phyloP scores from a whole-genome alignment of 2,797 vertebrate species.

The Notamacropus eugenii region DNA sequence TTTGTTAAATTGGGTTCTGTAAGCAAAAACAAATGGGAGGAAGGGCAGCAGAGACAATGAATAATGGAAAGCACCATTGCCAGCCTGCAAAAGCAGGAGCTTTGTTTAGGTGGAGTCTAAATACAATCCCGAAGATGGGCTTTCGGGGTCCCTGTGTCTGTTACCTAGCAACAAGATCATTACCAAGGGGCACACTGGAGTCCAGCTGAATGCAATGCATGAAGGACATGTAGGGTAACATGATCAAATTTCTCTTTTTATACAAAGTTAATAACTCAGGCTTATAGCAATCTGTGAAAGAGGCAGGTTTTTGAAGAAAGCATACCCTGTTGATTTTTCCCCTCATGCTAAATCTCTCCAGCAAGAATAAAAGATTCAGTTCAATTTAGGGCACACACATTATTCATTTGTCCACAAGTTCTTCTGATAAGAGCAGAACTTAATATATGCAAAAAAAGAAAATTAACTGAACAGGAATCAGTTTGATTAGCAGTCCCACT shows the following conservation, averaged over 20 bases:
- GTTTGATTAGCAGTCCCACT: conserved; percentile 63
- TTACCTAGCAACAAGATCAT: conserved; percentile 87
- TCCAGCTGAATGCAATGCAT: conserved; percentile 80
- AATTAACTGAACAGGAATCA: conserved; percentile 61
- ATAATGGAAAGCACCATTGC: conserved; percentile 82
- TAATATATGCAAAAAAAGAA: conserved; percentile 33
- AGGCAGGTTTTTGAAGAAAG: conserved; percentile 64
- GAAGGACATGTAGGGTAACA: conserved; percentile 73
- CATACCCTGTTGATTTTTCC: conserved; percentile 18
- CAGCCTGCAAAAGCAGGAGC: conserved; percentile 76
- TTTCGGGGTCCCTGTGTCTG: conserved; percentile 80
- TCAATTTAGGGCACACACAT: conserved; percentile 61
- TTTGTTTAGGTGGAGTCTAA: conserved; percentile 70
- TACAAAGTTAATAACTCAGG: conserved; percentile 67
- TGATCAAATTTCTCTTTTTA: conserved; percentile 72
- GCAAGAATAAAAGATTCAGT: conserved; percentile 43
- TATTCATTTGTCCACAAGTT: conserved; percentile 49
- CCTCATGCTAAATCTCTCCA: conserved; percentile 5
- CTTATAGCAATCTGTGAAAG: conserved; percentile 36
- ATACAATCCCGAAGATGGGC: conserved; percentile 77
- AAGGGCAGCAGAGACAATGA: conserved; percentile 78
- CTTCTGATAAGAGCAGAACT: conserved; percentile 63
- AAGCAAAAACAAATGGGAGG: conserved; percentile 82
- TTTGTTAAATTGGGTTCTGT: conserved; percentile 83
- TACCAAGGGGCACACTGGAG: conserved; percentile 75